Base-by-base conservation (phyloP, 2,797 vertebrate genomes). In the Macropodus opercularis region DNA sequence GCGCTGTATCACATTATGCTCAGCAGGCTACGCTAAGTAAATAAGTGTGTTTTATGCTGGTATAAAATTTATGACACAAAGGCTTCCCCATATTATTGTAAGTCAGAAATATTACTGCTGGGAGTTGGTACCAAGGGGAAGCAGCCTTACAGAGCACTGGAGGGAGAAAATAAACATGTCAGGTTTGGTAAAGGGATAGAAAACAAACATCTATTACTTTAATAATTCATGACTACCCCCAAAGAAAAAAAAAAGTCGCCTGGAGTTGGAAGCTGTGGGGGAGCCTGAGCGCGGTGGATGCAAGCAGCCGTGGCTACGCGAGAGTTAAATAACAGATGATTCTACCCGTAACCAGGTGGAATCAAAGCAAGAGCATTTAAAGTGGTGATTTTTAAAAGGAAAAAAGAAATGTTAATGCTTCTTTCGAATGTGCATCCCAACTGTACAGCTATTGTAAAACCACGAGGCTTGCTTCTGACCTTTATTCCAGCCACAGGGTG, bases 121-220 rank as follows among this genome's bases (percentile, higher is more conserved):
- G 36, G 52, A 62, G 59, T 61, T 31, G 6, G 54, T 12, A 64
- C 38, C 57, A 40, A 39, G 23, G 14, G 26, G 21, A 39, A 12
- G 31, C 0, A 2, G 56, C 18, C 59, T 58, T 32, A 63, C 31
- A 50, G 61, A 63, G 47, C 56, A 72, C 56, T 12, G 18, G 23
- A 22, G 19, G 38, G 26, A 36, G 35, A 19, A 42, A 59, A 64
- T 62, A 72, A 85, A 81, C 47, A 66, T 55, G 59, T 66, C 67
- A 68, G 59, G 56, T 64, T 69, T 49, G 31, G 27, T 34, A 41
- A 18, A 39, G 61, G 34, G 63, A 77, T 34, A 71, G 62, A 65
- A 73, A 70, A 69, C 77, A 69, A 79, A 70, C 32, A 61, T 72
- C 32, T 52, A 49, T 67, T 38, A 48, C 43, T 70, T 71, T 34